Evolutionary conservation across 2,888 invertebrate species (phyloP).

Genomic region (Ectobius pallidus): DNA sequence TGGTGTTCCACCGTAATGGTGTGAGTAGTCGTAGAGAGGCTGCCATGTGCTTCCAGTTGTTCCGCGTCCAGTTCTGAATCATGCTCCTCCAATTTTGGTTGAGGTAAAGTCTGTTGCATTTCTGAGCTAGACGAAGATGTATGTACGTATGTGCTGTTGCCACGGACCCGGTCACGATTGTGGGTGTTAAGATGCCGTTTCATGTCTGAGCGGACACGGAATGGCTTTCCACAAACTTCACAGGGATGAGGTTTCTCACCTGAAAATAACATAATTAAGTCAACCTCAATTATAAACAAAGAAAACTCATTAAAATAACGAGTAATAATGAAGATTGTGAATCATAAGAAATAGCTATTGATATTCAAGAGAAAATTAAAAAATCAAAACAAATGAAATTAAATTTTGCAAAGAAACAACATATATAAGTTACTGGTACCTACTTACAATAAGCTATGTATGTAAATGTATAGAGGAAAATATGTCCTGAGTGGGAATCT

Average conservation of each 20-base stretch:
- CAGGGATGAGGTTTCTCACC: slow-evolving; percentile 81
- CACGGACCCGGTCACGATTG: slow-evolving; percentile 48
- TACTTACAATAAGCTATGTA: no score
- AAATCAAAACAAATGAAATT: no score
- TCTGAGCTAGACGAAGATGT: neutral
- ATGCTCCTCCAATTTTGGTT: slow-evolving; percentile 34
- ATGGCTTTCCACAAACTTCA: slow-evolving; percentile 76
- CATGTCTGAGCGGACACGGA: slow-evolving; percentile 83
- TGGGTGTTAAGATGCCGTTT: slow-evolving; percentile 81
- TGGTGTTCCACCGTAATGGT: slow-evolving; percentile 32
- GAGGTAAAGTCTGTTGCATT: neutral
- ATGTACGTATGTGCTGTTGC: neutral
- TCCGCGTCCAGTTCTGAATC: slow-evolving; percentile 29
- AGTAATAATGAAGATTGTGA: no score
- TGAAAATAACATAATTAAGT: slow-evolving; percentile 52
- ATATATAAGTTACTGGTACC: no score
- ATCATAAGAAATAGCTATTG: no score
- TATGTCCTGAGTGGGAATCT: no score
- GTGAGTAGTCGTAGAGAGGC: slow-evolving; percentile 15
- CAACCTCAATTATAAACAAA: no score
- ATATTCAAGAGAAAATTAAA: no score
- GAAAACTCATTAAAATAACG: no score
- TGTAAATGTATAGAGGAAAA: no score
- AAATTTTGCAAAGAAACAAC: no score
- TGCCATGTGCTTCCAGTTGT: slow-evolving; percentile 13